These are phyloP conservation scores for Spilarctia lutea DNA, from an alignment of 2,888 invertebrate species.

Conservation along the genomic window DNA sequence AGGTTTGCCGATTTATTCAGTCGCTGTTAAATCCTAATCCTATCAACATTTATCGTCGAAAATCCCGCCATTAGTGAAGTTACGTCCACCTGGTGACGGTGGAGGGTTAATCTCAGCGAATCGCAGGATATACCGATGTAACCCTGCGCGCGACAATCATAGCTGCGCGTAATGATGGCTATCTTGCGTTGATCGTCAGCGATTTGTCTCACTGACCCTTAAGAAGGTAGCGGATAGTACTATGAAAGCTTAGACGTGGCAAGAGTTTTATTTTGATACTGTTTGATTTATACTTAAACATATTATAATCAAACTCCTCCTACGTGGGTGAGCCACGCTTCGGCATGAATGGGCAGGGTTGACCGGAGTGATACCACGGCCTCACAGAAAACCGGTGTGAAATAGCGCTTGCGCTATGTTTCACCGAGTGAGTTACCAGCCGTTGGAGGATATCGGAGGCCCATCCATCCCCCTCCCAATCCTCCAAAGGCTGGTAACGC, in stretches of 20 bases:
- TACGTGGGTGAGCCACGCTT: too few species aligned
- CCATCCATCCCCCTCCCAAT: too few species aligned
- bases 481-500: too few species aligned
- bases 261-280: neutral
- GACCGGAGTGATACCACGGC: too few species aligned
- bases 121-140: conserved; percentile 25
- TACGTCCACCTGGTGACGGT: conserved; percentile 46
- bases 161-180: conserved; percentile 60
- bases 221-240: conserved; percentile 41
- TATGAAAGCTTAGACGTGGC: conserved; percentile 21
- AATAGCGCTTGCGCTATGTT: too few species aligned
- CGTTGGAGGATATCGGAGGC: too few species aligned
- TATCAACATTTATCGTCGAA: conserved; percentile 43
- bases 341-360: too few species aligned
- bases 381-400: too few species aligned
- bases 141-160: conserved; percentile 41
- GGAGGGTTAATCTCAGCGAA: conserved; percentile 43
- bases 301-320: too few species aligned
- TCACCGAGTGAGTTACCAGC: too few species aligned
- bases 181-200: conserved; percentile 53
- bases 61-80: conserved; percentile 47
- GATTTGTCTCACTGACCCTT: conserved; percentile 65
- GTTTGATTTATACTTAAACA: too few species aligned
- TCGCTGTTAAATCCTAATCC: conserved; percentile 25
- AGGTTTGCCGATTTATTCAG: conserved; percentile 27